Base-by-base conservation (phyloP, 2,888 invertebrate genomes). In the Crematogaster levior region DNA sequence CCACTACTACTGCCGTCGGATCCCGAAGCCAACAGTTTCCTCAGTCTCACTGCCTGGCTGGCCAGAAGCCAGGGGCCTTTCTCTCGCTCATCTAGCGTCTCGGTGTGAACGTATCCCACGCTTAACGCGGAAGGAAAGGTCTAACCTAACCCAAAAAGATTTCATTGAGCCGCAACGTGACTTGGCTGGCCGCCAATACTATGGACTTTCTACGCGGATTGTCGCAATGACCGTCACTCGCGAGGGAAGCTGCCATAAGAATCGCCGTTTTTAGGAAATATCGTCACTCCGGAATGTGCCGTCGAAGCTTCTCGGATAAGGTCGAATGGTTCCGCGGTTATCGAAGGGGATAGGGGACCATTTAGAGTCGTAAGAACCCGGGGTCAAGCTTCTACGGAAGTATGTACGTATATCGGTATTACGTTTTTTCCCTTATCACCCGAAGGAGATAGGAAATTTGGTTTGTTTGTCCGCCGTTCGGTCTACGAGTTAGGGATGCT, bases 101-200 rank as follows among this genome's bases (percentile, higher is more conserved):
- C 91, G 86, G 91, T 90, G 92, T 91, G 91, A 93, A 91, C 91
- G 91, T 91, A 92, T 92, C 90, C 91, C 90, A 91, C 90, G 91
- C 88, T 92, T 90, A 91, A 91, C 91, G 88, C 89, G 90, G 88
- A 91, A 92, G 90, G 89, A 92, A 87, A 90, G 83, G 90, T 85
- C 88, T 90, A 91, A 91, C 90, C 90, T 93, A 93, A 93, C 93
- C 93, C 85, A 93, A 92, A 94, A 94, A 94, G 93, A 94, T 93
- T 93, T 93, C 94, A 94, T 94, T 94, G 93, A 94, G 93, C 88
- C 89, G 87, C 91, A 90, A 92, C 92, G 90, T 92, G 90, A 90
- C 89, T 91, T 94, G 94, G 94, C 93, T 56, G 83, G 40, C 40
- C 84, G 93, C 94, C 94, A 94, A 91, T 92, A 93, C 91, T 93